Percentiles rank a stretch among this genome's conserved stretches.
Conservation (phyloP, 1,140 invertebrate species). For the Heterodera schachtii region DNA sequence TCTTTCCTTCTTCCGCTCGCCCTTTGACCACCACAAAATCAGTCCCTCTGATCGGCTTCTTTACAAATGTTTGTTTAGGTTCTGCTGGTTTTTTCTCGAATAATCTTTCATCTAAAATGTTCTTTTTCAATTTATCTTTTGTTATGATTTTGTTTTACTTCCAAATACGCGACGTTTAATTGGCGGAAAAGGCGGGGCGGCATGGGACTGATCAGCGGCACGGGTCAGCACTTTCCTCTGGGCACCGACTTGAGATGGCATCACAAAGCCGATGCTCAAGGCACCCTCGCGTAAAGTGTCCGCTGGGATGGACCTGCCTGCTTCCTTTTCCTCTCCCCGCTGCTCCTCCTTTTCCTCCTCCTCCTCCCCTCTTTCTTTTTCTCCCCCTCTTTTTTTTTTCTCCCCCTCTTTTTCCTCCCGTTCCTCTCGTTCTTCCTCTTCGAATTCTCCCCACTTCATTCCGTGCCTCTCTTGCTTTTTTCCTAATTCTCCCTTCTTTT, state of each 20-base stretch:
- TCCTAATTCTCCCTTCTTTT: too few species aligned
- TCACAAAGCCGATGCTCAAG: neutral
- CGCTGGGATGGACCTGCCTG: neutral
- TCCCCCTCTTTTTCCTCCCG: too few species aligned
- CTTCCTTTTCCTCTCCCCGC: neutral
- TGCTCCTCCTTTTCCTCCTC: neutral
- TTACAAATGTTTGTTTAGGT: constrained; percentile 1
- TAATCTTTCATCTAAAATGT: constrained; percentile 9
- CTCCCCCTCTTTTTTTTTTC: too few species aligned
- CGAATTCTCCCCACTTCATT: too few species aligned
- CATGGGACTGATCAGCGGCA: neutral
- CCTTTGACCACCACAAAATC: neutral
- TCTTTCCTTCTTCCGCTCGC: neutral
- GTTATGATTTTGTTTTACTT: neutral
- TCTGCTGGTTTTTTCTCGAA: neutral
- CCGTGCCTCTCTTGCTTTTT: too few species aligned
- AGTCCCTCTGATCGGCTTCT: neutral
- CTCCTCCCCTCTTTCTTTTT: too few species aligned
- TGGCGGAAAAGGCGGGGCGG: neutral
- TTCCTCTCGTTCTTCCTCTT: too few species aligned
- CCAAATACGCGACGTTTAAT: neutral
- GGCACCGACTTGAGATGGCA: neutral
- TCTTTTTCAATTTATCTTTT: neutral
- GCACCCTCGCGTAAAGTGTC: neutral
- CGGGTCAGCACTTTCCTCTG: neutral